Percentiles rank a stretch among this genome's conserved stretches.
These are phyloP conservation scores for Spheniscus mendiculus DNA, from an alignment of 2,113 vertebrate genomes.

Conservation along the genomic window DNA sequence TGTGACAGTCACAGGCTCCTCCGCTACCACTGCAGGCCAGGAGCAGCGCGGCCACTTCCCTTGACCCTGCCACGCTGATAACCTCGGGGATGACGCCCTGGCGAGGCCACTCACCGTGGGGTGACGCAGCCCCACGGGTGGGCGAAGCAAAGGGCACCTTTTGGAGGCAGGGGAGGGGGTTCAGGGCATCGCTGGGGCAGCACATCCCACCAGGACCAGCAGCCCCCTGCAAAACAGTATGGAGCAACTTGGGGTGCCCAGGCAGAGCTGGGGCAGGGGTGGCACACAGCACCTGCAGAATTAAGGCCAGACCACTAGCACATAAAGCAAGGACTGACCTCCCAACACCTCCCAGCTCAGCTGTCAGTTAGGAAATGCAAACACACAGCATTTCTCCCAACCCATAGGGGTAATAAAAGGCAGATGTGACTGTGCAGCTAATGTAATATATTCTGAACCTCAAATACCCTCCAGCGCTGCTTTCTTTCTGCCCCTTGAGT, in stretches of 20 bases:
- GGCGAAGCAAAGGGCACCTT: background rate
- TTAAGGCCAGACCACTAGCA: background rate
- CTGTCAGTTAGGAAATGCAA: background rate
- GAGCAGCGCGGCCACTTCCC: fast-evolving
- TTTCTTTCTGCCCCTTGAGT: background rate
- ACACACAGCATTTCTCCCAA: background rate
- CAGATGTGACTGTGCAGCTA: background rate
- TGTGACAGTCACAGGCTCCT: background rate
- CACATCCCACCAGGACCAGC: background rate
- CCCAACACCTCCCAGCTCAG: background rate
- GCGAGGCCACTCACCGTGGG: fast-evolving
- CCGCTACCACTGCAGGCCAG: background rate
- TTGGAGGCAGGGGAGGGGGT: background rate
- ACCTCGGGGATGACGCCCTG: fast-evolving
- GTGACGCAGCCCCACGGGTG: background rate
- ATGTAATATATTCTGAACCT: background rate
- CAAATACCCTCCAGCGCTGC: background rate
- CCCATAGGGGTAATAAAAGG: background rate
- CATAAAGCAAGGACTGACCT: background rate
- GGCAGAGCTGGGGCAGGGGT: background rate
- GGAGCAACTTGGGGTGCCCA: background rate
- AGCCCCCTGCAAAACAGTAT: background rate
- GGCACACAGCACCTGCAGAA: background rate
- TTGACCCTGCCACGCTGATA: background rate
- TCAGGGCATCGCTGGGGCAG: background rate